Percentiles rank a stretch among this genome's conserved stretches.
Evolutionary conservation across 1,140 invertebrate genomes (phyloP).

Genomic region (Heliconius himera): DNA sequence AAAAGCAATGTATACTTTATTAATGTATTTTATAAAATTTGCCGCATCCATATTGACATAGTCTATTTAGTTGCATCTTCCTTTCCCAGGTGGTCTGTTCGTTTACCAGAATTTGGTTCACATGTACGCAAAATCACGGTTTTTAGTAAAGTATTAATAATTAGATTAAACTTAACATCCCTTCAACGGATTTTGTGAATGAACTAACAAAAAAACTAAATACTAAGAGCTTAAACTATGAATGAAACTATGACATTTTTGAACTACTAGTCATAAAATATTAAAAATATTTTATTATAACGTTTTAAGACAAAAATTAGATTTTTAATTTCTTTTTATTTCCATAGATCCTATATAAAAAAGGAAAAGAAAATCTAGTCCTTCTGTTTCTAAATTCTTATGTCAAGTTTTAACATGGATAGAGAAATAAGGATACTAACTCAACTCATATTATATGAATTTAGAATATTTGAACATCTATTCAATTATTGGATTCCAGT

Average conservation of each 20-base stretch:
- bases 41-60: constrained; percentile 36
- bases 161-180: constrained; percentile 21
- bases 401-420: too few relatives aligned
- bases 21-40: not conserved
- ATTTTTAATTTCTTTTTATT: too few relatives aligned
- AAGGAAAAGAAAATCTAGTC: too few relatives aligned
- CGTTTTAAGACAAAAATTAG: too few relatives aligned
- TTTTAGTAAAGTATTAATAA: constrained; percentile 38
- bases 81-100: constrained; percentile 58
- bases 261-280: not conserved
- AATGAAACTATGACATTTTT: not conserved
- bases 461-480: too few relatives aligned
- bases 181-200: constrained; percentile 1
- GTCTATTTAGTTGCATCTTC: constrained; percentile 42
- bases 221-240: not conserved
- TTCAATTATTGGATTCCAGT: not conserved
- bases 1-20: too few relatives aligned
- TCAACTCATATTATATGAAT: too few relatives aligned
- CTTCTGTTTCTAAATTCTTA: too few relatives aligned
- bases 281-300: too few relatives aligned
- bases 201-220: not conserved
- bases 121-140: constrained; percentile 47
- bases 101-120: constrained; percentile 53
- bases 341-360: too few relatives aligned
- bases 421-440: too few relatives aligned